These are phyloP conservation scores for Busseola fusca DNA, from an alignment of 2,888 invertebrate genomes.

Conservation along the genomic window DNA sequence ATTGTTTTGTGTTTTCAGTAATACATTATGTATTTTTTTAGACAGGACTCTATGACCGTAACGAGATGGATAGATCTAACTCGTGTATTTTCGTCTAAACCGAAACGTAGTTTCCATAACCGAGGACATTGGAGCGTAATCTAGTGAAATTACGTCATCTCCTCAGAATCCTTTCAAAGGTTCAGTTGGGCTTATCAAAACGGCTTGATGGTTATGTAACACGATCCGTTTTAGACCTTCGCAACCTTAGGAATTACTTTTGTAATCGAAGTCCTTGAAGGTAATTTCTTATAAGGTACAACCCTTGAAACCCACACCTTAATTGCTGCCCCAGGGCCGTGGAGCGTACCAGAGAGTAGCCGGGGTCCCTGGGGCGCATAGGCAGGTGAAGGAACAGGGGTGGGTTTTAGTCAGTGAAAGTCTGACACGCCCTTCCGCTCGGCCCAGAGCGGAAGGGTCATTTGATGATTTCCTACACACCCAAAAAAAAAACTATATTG, in stretches of 20 bases:
- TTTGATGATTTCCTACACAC: too few species aligned
- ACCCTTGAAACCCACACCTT: neutral
- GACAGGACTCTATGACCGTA: slow-evolving; percentile 12
- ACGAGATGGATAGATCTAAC: neutral
- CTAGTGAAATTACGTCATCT: neutral
- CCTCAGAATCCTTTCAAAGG: neutral
- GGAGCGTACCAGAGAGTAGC: too few species aligned
- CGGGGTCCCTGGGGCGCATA: too few species aligned
- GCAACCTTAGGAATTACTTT: slow-evolving; percentile 4
- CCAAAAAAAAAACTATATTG: too few species aligned
- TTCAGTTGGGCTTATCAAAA: neutral
- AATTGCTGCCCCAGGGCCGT: too few species aligned
- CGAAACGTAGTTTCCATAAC: neutral
- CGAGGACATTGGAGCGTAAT: neutral
- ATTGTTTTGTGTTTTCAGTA: slow-evolving; percentile 32
- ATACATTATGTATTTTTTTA: slow-evolving; percentile 20
- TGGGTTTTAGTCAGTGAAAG: too few species aligned
- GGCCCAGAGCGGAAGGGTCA: too few species aligned
- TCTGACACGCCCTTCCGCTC: too few species aligned
- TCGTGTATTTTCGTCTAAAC: neutral
- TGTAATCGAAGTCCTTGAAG: slow-evolving; percentile 7
- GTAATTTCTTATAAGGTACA: neutral
- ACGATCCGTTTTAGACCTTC: neutral
- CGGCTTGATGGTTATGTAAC: neutral
- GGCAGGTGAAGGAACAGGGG: too few species aligned